Conservation (phyloP, 2,113 vertebrate species). For the Bubalus kerabau region DNA sequence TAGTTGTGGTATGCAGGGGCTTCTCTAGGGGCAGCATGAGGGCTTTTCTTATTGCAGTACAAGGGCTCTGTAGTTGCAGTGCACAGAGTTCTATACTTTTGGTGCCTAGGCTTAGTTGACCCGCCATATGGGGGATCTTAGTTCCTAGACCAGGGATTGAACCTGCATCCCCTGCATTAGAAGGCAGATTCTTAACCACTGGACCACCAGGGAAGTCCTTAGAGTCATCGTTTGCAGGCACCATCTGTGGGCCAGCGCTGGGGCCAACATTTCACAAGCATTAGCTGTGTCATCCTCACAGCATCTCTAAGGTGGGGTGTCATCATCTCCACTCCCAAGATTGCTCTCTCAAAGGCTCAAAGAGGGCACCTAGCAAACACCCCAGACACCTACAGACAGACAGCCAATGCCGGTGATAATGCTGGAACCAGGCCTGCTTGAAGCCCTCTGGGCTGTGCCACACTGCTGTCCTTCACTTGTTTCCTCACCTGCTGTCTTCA, state of each 20-base stretch:
- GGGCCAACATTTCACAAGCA: not conserved
- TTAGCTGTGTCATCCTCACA: not conserved
- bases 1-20: not conserved
- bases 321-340: not conserved
- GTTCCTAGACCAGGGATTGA: not conserved
- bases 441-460: not conserved
- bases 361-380: not conserved
- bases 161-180: not conserved
- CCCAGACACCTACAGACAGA: not conserved
- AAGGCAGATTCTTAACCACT: not conserved
- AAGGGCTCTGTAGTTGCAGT: not conserved
- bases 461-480: not conserved
- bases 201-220: not conserved
- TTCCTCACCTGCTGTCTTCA: not conserved
- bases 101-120: not conserved
- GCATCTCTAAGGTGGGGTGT: not conserved
- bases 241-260: not conserved
- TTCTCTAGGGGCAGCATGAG: not conserved
- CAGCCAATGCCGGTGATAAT: fast-evolving
- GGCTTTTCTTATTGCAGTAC: not conserved
- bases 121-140: not conserved
- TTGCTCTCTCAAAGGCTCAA: not conserved
- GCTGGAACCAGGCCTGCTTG: not conserved
- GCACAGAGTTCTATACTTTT: not conserved
- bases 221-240: not conserved